phyloP scores from a whole-genome alignment of 2,888 invertebrate species.

The Drosophila austrosaltans region DNA sequence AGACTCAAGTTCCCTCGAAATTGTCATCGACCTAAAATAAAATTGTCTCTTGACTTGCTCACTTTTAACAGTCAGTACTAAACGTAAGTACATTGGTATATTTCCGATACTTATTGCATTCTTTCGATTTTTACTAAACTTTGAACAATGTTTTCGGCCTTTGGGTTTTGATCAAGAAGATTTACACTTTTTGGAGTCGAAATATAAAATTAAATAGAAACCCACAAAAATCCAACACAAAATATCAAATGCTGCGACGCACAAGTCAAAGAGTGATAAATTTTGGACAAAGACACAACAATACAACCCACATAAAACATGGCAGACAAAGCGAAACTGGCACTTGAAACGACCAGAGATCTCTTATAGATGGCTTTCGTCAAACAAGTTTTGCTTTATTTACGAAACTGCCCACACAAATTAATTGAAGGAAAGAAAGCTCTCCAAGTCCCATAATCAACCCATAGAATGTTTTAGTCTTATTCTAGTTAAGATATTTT shows the following conservation, averaged over 20 bases:
- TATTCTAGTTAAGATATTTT: too few relatives aligned
- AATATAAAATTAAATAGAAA: too few relatives aligned
- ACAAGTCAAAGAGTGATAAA: slow-evolving; percentile 72
- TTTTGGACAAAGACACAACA: slow-evolving; percentile 54
- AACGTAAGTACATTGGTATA: too few relatives aligned
- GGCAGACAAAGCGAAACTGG: not conserved
- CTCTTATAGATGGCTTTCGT: not conserved
- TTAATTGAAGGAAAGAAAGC: not conserved
- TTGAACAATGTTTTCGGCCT: too few relatives aligned
- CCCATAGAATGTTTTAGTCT: not conserved
- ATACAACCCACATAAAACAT: not conserved
- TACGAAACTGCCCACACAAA: not conserved
- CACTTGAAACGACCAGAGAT: not conserved
- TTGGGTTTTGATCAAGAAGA: too few relatives aligned
- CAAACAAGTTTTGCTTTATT: slow-evolving; percentile 13
- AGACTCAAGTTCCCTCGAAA: too few relatives aligned
- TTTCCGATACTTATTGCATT: too few relatives aligned
- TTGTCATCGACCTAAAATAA: too few relatives aligned
- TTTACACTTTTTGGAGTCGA: too few relatives aligned
- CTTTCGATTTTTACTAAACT: too few relatives aligned
- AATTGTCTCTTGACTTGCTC: too few relatives aligned
- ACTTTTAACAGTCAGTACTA: too few relatives aligned
- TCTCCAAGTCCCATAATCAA: not conserved
- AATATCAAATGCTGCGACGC: slow-evolving; percentile 45
- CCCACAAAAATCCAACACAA: slow-evolving; percentile 39